Percentiles rank a stretch among this genome's conserved stretches.
phyloP scores from a whole-genome alignment of 2,888 invertebrate species.

The Lordiphosa fenestrarum region DNA sequence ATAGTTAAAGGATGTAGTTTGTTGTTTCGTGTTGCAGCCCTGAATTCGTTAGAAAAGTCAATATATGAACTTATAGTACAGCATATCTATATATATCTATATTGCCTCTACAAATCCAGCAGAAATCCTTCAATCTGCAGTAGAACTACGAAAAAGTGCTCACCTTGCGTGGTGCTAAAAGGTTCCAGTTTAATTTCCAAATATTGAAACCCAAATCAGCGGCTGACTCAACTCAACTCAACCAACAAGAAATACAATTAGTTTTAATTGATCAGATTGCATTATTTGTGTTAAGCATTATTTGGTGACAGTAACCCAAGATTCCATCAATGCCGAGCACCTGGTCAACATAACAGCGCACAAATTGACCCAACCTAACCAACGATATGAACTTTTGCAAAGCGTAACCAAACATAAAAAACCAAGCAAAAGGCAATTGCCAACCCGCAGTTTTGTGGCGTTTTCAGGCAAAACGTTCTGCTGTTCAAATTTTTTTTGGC shows the following conservation, averaged over 20 bases:
- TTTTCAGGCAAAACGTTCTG: slow-evolving; percentile 27
- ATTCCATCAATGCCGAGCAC: slow-evolving; percentile 44
- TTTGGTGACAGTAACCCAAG: slow-evolving; percentile 36
- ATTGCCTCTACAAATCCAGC: too few species aligned
- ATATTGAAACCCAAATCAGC: too few species aligned
- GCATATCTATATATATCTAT: too few species aligned
- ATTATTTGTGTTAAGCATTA: slow-evolving; percentile 24
- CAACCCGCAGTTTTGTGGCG: slow-evolving; percentile 13
- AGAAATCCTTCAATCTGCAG: too few species aligned
- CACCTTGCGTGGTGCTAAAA: too few species aligned
- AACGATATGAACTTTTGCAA: slow-evolving; percentile 9
- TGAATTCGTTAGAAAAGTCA: too few species aligned
- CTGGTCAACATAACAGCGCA: slow-evolving; percentile 7
- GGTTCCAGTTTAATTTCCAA: too few species aligned
- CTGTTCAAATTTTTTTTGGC: slow-evolving; percentile 50
- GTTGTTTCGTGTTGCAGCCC: too few species aligned
- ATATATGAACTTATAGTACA: too few species aligned
- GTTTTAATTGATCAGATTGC: slow-evolving; percentile 68
- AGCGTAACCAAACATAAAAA: slow-evolving; percentile 50
- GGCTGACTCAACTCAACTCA: too few species aligned
- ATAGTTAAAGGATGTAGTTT: too few species aligned
- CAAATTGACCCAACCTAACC: background rate
- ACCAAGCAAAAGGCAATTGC: slow-evolving; percentile 18
- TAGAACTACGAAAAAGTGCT: too few species aligned
- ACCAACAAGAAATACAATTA: slow-evolving; percentile 37